These are phyloP conservation scores for Oxyruncus cristatus DNA, from an alignment of 2,113 vertebrate species.

Conservation along the genomic window DNA sequence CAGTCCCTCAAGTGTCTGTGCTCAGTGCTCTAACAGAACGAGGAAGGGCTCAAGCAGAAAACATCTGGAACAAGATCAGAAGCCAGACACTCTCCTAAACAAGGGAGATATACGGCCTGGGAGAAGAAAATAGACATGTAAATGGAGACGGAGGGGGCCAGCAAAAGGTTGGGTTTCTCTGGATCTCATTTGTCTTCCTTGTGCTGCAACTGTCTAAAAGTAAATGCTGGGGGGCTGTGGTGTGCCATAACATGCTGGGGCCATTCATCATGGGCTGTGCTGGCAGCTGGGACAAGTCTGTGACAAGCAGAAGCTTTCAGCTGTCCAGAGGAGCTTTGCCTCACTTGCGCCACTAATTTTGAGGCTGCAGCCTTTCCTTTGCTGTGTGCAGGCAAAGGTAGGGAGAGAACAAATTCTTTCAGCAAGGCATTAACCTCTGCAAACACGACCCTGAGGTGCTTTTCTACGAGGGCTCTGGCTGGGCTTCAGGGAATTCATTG, in stretches of 20 bases:
- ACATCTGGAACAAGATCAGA: conserved; percentile 20
- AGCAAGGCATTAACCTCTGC: neutral
- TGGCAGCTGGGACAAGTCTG: neutral
- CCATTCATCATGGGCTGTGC: neutral
- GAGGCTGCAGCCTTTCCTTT: neutral
- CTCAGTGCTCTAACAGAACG: neutral
- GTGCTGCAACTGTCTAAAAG: neutral
- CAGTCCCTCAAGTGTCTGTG: neutral
- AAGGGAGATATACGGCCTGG: neutral
- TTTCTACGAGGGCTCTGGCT: neutral
- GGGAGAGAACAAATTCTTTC: neutral
- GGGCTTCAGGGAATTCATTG: neutral
- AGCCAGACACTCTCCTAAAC: neutral
- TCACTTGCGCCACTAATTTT: neutral
- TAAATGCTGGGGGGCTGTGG: neutral
- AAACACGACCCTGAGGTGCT: neutral
- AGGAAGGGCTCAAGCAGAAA: neutral
- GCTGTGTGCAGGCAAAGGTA: neutral
- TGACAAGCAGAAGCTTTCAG: neutral
- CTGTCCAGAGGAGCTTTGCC: neutral
- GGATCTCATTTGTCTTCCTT: conserved; percentile 35
- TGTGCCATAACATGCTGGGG: neutral
- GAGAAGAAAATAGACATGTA: conserved; percentile 34
- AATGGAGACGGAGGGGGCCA: neutral
- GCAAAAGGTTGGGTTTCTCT: conserved; percentile 32